These are phyloP conservation scores for Aptenodytes patagonicus DNA, from an alignment of 2,113 vertebrate species.

Conservation along the genomic window DNA sequence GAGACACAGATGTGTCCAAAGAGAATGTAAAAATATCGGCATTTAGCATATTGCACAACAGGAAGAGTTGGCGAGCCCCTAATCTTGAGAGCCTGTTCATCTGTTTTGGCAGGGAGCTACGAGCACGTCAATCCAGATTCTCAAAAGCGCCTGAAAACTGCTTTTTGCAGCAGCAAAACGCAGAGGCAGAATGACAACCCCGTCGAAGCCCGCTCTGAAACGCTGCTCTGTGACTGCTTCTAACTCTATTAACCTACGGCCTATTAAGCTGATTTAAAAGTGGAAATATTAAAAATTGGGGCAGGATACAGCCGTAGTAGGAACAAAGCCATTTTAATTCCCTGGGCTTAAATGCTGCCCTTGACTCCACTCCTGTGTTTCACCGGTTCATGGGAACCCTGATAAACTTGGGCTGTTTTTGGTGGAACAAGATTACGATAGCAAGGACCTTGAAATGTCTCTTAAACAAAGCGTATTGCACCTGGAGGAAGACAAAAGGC, in stretches of 20 bases:
- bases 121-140: rapidly evolving
- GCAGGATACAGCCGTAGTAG: neutral
- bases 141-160: neutral
- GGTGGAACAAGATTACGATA: neutral
- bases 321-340: neutral
- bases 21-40: neutral
- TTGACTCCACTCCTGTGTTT: neutral
- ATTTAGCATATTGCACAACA: rapidly evolving
- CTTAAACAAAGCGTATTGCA: slow-evolving; percentile 27
- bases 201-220: rapidly evolving
- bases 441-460: slow-evolving; percentile 43
- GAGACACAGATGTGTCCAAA: rapidly evolving
- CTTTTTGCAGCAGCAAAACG: neutral
- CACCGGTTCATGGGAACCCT: slow-evolving; percentile 9
- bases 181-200: neutral
- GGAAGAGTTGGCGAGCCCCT: neutral
- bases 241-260: neutral
- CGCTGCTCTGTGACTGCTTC: rapidly evolving
- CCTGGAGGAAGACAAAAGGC: slow-evolving; percentile 49
- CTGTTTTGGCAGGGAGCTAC: neutral
- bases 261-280: neutral
- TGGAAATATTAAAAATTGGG: neutral
- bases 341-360: neutral
- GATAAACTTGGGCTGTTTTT: slow-evolving; percentile 48
- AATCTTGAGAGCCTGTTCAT: neutral